These are phyloP conservation scores for Agapornis canus DNA, from an alignment of 2,797 vertebrate genomes.

Conservation along the genomic window DNA sequence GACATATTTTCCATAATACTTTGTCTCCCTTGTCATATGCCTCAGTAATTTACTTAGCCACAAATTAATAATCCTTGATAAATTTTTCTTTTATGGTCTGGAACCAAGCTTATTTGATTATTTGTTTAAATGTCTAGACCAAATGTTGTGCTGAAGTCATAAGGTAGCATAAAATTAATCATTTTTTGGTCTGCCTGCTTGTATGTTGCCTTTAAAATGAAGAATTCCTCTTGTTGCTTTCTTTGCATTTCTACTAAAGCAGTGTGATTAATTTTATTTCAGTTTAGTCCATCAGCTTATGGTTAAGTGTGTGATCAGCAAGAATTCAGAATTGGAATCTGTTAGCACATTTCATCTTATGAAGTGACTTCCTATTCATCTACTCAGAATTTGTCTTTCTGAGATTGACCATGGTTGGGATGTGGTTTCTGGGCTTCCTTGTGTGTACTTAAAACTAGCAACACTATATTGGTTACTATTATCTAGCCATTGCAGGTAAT, in stretches of 20 bases:
- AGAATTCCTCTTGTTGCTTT: background rate
- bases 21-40: background rate
- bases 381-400: background rate
- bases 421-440: background rate
- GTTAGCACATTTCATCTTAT: background rate
- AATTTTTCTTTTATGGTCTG: background rate
- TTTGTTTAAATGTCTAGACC: background rate
- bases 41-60: background rate
- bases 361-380: background rate
- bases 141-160: background rate
- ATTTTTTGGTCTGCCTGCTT: background rate
- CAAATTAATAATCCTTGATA: background rate
- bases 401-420: rapidly evolving
- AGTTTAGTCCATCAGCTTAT: background rate
- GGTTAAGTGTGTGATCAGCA: background rate
- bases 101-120: background rate
- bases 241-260: background rate
- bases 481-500: background rate
- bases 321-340: background rate
- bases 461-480: background rate
- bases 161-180: background rate
- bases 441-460: background rate
- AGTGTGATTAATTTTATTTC: background rate
- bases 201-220: background rate
- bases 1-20: background rate